These are phyloP conservation scores for Drosophila atripex DNA, from an alignment of 2,888 invertebrate species.

Conservation along the genomic window DNA sequence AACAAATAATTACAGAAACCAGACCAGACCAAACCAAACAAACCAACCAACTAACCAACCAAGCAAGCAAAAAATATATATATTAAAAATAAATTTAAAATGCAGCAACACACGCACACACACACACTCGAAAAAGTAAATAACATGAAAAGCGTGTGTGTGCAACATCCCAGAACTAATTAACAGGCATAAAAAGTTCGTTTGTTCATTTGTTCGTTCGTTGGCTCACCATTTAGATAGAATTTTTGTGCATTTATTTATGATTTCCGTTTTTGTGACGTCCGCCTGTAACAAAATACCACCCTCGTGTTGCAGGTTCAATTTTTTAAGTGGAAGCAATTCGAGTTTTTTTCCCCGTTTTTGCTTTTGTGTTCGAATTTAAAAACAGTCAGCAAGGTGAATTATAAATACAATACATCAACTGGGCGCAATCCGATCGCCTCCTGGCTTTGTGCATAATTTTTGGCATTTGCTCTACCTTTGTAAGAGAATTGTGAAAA, in stretches of 20 bases:
- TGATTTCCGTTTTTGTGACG: conserved; percentile 62
- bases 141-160: conserved; percentile 26
- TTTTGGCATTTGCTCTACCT: conserved; percentile 74
- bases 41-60: conserved; percentile 23
- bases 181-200: conserved; percentile 53
- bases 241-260: conserved; percentile 35
- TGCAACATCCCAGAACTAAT: conserved; percentile 39
- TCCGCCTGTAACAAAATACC: conserved; percentile 70
- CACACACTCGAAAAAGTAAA: conserved; percentile 13
- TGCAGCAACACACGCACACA: conserved; percentile 34
- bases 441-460: conserved; percentile 72
- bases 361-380: conserved; percentile 38
- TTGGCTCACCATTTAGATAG: conserved; percentile 42
- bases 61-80: conserved; percentile 18
- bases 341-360: conserved; percentile 33
- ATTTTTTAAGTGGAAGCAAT: conserved; percentile 36
- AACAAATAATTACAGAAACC: conserved; percentile 43
- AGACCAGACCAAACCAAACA: conserved; percentile 43
- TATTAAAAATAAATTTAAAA: conserved; percentile 21
- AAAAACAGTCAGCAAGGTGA: conserved; percentile 29
- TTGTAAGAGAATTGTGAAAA: conserved; percentile 36
- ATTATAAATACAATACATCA: conserved; percentile 28
- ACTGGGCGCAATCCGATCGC: conserved; percentile 43
- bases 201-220: conserved; percentile 28
- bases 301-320: conserved; percentile 60